Evolutionary conservation across 2,113 vertebrate species (phyloP), one percentile per base, ranked within the genome.

Genomic region (Alouatta palliata): DNA sequence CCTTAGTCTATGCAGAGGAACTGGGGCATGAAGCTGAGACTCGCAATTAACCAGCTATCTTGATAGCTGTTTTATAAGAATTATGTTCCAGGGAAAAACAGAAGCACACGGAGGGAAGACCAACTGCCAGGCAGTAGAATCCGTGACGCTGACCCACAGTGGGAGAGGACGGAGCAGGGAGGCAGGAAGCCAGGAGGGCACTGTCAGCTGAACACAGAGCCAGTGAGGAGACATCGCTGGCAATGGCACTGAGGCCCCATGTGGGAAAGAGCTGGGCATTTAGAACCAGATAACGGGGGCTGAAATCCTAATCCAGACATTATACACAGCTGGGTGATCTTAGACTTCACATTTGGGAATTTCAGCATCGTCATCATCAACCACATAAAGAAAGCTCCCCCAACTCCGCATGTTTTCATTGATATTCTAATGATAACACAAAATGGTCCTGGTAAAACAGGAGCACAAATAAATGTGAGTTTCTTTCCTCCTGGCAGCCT

Each of bases 361-460:
- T 61, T 90, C 35, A 37, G 52, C 37, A 70, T 61, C n/a, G 49
- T 87, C 61, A 56, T 84, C 54, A 19, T 35, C 6, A 8, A 13
- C 54, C 54, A 37, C 40, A 35, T n/a, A 49, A 37, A 49, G 49
- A 47, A 64, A 87, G 61, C 68, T 37, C 75, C 32, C 20, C 70
- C 80, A 7, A 86, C 52, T 21, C 45, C n/a, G 52, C 45, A 21
- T 37, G 54, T 32, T 89, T 79, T 80, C 79, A 47, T 1, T 35
- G 80, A 75, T 54, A 83, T 86, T 90, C 54, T 87, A 56, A 92
- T 71, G 56, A 86, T 77, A 86, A 75, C 73, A 70, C 8, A 40
- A 43, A 87, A 87, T 13, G 40, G 61, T 80, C 87, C 84, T 47
- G 68, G 84, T 4, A 12, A 17, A 49, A 27, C 0, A 64, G 49